A percentile compares a stretch with the other conserved stretches of the same genome.
These are phyloP conservation scores for Chaetura pelagica DNA, from an alignment of 2,113 vertebrate genomes.

Conservation along the genomic window DNA sequence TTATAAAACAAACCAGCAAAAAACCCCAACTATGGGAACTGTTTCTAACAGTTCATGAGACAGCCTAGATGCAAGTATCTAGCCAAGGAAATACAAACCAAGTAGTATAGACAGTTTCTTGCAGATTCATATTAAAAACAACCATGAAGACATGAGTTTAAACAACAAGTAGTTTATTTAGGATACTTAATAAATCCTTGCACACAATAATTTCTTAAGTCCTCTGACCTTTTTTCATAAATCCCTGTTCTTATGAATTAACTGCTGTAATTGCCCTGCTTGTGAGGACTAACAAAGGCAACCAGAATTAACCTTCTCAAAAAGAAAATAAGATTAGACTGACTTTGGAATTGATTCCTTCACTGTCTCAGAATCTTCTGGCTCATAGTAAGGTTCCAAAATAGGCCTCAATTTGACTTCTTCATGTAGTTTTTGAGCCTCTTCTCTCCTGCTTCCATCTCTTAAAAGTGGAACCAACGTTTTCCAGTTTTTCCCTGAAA, in stretches of 20 bases:
- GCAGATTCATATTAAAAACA: neutral
- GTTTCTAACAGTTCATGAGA: neutral
- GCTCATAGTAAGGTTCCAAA: constrained; percentile 68
- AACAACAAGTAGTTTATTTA: constrained; percentile 60
- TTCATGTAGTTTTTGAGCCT: constrained; percentile 54
- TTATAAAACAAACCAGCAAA: neutral
- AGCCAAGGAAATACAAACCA: neutral
- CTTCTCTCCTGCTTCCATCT: constrained; percentile 77
- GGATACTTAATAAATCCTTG: neutral
- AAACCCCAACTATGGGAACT: neutral
- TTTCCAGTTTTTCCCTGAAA: constrained; percentile 83
- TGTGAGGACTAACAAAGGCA: neutral
- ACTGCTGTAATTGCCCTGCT: neutral
- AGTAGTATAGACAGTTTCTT: neutral
- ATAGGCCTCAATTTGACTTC: constrained; percentile 74
- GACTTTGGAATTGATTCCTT: constrained; percentile 70
- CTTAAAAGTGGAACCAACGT: constrained; percentile 79
- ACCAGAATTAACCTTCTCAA: neutral
- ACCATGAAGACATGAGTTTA: constrained; percentile 29
- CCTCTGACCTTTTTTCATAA: neutral
- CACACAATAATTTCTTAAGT: neutral
- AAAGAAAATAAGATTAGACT: constrained; percentile 11
- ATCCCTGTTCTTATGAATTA: neutral
- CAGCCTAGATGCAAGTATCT: neutral
- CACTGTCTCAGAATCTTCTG: constrained; percentile 64